These are phyloP conservation scores for Formica aserva DNA, from an alignment of 2,888 invertebrate species.

Conservation along the genomic window DNA sequence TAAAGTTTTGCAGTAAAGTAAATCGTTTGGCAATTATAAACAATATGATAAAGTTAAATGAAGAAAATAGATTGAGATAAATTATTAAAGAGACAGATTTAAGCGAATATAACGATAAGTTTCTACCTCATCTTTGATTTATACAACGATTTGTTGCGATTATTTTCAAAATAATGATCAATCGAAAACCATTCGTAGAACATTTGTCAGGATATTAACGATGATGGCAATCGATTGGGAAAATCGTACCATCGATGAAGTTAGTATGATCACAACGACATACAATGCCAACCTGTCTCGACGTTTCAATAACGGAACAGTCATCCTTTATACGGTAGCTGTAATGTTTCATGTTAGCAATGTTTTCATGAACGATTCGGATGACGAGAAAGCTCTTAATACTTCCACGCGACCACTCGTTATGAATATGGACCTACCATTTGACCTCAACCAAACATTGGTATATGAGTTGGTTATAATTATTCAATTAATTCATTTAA, in stretches of 20 bases:
- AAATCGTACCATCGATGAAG: background rate
- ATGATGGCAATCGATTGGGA: slow-evolving; percentile 31
- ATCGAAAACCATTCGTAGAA: slow-evolving; percentile 5
- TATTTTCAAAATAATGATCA: background rate
- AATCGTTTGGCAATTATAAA: background rate
- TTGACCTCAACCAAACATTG: background rate
- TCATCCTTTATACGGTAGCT: slow-evolving; percentile 1
- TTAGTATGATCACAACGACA: background rate
- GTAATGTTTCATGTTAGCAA: background rate
- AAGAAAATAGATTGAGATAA: background rate
- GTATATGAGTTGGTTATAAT: slow-evolving; percentile 2
- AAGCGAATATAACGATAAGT: background rate
- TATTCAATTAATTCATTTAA: slow-evolving; percentile 11
- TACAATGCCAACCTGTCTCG: slow-evolving; percentile 16
- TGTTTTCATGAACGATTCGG: background rate
- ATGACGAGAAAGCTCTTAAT: background rate
- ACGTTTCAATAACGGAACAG: background rate
- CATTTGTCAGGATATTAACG: slow-evolving; percentile 5
- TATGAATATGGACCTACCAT: slow-evolving; percentile 23
- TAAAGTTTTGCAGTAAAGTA: background rate
- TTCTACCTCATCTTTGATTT: background rate
- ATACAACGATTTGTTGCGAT: background rate
- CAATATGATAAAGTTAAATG: background rate
- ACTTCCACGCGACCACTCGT: background rate
- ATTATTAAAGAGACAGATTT: background rate